phyloP scores from a whole-genome alignment of 2,888 invertebrate genomes.

The Pedicia rivosa region DNA sequence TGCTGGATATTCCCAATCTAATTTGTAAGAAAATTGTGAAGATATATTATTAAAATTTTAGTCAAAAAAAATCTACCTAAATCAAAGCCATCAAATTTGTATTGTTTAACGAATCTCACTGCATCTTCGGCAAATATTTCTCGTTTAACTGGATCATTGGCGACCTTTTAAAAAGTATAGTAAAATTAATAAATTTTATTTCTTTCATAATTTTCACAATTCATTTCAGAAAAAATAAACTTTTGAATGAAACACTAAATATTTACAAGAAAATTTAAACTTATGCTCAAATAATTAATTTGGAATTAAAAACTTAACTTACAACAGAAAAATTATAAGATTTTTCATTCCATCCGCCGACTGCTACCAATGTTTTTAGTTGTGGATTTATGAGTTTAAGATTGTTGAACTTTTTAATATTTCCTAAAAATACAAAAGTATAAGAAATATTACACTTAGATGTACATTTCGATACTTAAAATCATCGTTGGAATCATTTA shows the following conservation, averaged over 20 bases:
- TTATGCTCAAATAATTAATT: background rate
- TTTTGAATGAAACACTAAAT: no score
- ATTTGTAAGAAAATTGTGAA: no score
- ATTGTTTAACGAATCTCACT: slow-evolving; percentile 20
- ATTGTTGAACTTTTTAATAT: slow-evolving; percentile 25
- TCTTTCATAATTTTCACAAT: no score
- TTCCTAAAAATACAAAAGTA: slow-evolving; percentile 11
- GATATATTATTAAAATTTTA: no score
- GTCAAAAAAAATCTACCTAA: no score
- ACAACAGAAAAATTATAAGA: slow-evolving; percentile 31
- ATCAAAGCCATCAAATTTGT: slow-evolving; percentile 40
- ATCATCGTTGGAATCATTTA: no score
- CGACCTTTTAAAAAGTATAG: no score
- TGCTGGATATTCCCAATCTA: slow-evolving; percentile 44
- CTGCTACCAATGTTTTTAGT: slow-evolving; percentile 27
- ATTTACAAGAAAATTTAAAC: background rate
- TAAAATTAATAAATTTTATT: slow-evolving; percentile 34
- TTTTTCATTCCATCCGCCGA: slow-evolving; percentile 36
- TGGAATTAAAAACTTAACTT: slow-evolving; percentile 13
- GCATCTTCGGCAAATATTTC: slow-evolving; percentile 18
- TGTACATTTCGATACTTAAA: no score
- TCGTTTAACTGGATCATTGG: slow-evolving; percentile 22
- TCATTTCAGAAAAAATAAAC: no score
- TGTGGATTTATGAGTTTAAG: slow-evolving; percentile 28
- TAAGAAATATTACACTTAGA: no score